Base-by-base conservation (phyloP, 64 coral and sea anemone genomes). In the Actinia tenebrosa region DNA sequence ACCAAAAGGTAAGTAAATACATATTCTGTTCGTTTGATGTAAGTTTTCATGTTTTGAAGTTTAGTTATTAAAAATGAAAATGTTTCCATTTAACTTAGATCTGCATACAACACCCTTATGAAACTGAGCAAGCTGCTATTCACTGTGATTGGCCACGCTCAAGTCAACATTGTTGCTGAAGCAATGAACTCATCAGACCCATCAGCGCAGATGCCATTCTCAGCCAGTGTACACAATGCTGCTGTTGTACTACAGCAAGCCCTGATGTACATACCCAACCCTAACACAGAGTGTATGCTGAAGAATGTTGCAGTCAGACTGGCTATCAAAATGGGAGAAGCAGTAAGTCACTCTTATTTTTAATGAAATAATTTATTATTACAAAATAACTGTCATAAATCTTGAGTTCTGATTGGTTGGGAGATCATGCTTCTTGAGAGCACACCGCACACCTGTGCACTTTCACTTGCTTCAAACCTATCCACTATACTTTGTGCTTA, bases 141-240 rank as follows among this genome's bases (percentile, higher is more conserved):
- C 61, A 99, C 97, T 45, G 89, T 95, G 2, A 88, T 99, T 3
- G 97, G 93, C n/a, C 93, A 99, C 62, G 97, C 93, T 13, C 88
- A 99, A 78, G 97, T 99, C 13, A 92, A 89, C 23, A 88, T 99
- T 87, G 97, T 99, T 45, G 97, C 97, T 54, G 97, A 99, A 83
- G 97, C 97, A 22, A 92, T 99, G 77, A 89, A 90, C 16, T 44
- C 88, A 20, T 77, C 90, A 17, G 90, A 90, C 27, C 87, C 88
- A 60, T 85, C 89, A 11, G 44, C 56, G 0, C 88, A 87, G 20
- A 83, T 92, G 44, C 86, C 93, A 54, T 88, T 99, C 45, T 82
- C 97, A 3, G 91, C 86, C 45, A 92, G 86, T 88, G 88, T 91
- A 10, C 97, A 99, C 79, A 99, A 82, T 99, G 97, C 97, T 25